phyloP scores from a whole-genome alignment of 2,888 invertebrate genomes.

The Gisinianus flammeolus region DNA sequence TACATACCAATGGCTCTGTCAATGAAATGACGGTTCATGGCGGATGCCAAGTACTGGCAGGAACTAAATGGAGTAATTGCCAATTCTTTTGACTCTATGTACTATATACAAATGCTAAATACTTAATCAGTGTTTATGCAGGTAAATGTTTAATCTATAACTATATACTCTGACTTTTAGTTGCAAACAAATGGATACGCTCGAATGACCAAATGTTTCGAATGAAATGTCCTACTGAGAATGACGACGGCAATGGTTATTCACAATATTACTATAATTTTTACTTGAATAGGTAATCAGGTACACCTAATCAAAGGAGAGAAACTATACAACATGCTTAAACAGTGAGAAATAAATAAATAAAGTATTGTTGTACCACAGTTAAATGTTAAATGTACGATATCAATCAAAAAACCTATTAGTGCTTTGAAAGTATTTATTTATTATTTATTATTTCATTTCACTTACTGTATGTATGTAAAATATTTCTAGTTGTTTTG shows the following conservation, averaged over 20 bases:
- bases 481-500: background rate
- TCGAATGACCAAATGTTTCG: constrained; percentile 63
- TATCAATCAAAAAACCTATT: background rate
- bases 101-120: background rate
- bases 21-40: constrained; percentile 63
- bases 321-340: background rate
- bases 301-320: background rate
- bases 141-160: background rate
- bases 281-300: background rate
- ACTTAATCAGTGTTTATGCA: background rate
- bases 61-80: constrained; percentile 64
- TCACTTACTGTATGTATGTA: background rate
- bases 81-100: background rate
- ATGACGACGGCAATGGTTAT: background rate
- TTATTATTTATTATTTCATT: too few relatives aligned
- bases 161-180: constrained; percentile 43
- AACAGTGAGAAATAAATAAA: too few relatives aligned
- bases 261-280: background rate
- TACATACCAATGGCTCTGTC: constrained; percentile 62
- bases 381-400: background rate
- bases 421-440: background rate
- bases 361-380: background rate
- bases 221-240: constrained; percentile 43
- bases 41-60: constrained; percentile 65
- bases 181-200: constrained; percentile 65